These are phyloP conservation scores for Operophtera brumata DNA, from an alignment of 2,888 invertebrate genomes.

Conservation along the genomic window DNA sequence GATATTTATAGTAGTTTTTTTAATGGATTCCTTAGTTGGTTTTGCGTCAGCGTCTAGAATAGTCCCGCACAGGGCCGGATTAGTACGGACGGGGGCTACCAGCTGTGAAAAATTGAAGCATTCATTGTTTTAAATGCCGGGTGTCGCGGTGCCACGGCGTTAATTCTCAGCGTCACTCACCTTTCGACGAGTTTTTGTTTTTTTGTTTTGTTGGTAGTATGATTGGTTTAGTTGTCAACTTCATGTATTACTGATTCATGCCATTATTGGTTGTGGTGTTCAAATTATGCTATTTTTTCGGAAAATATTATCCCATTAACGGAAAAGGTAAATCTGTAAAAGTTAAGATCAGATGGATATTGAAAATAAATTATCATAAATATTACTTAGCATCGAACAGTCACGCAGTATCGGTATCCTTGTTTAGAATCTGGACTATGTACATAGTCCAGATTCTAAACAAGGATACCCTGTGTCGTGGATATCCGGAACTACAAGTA, in stretches of 20 bases:
- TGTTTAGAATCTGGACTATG: no score
- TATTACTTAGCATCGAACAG: no score
- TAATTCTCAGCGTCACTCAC: slow-evolving; percentile 44
- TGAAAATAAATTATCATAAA: no score
- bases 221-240: slow-evolving; percentile 16
- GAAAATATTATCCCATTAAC: neutral
- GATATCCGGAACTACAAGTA: no score
- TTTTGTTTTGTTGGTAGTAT: slow-evolving; percentile 10
- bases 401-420: no score
- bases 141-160: slow-evolving; percentile 52
- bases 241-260: neutral
- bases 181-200: slow-evolving; percentile 41
- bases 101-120: slow-evolving; percentile 73
- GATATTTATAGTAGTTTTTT: no score
- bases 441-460: no score
- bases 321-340: no score
- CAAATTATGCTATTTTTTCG: neutral
- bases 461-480: no score
- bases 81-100: slow-evolving; percentile 53
- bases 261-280: neutral
- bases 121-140: slow-evolving; percentile 76
- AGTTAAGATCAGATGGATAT: no score
- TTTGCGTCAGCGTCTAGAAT: slow-evolving; percentile 38
- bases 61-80: slow-evolving; percentile 50
- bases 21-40: neutral